Percentiles rank a stretch among this genome's conserved stretches.
Conservation (phyloP, 2,888 invertebrate species). For the Cosmopolites sordidus region DNA sequence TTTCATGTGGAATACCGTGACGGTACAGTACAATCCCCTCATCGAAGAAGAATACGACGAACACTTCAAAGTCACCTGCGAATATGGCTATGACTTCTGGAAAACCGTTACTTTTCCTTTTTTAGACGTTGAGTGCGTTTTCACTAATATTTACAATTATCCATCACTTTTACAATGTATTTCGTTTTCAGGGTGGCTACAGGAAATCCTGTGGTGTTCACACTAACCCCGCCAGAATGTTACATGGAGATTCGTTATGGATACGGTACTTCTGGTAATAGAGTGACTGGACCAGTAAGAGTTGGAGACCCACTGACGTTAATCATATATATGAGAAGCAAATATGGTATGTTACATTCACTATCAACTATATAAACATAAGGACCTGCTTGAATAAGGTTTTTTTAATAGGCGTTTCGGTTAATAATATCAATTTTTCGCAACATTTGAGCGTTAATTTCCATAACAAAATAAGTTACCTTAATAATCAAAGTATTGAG, state of each 20-base stretch:
- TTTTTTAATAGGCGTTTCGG: too few relatives aligned
- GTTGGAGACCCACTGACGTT: conserved; percentile 90
- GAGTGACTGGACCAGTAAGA: conserved; percentile 83
- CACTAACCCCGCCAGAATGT: conserved; percentile 88
- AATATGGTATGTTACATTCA: conserved; percentile 65
- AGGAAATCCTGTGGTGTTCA: conserved; percentile 90
- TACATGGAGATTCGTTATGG: conserved; percentile 94
- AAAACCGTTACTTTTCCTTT: conserved; percentile 94
- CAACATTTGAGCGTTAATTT: too few relatives aligned
- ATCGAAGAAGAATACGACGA: conserved; percentile 94
- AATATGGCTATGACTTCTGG: conserved; percentile 95
- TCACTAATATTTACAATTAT: too few relatives aligned
- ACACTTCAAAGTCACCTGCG: conserved; percentile 93
- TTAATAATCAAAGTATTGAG: too few relatives aligned
- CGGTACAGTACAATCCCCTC: conserved; percentile 87
- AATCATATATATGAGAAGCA: conserved; percentile 91
- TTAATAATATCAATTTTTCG: too few relatives aligned
- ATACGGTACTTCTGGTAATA: conserved; percentile 79
- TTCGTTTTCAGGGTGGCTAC: conserved; percentile 77
- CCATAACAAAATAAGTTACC: too few relatives aligned
- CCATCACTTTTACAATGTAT: too few relatives aligned
- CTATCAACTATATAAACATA: too few relatives aligned
- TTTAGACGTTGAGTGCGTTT: conserved; percentile 86
- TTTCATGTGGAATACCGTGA: conserved; percentile 95
- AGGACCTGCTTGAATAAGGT: too few relatives aligned